These are phyloP conservation scores for Hoplostethus mediterraneus DNA, from an alignment of 2,797 vertebrate species.

Conservation along the genomic window DNA sequence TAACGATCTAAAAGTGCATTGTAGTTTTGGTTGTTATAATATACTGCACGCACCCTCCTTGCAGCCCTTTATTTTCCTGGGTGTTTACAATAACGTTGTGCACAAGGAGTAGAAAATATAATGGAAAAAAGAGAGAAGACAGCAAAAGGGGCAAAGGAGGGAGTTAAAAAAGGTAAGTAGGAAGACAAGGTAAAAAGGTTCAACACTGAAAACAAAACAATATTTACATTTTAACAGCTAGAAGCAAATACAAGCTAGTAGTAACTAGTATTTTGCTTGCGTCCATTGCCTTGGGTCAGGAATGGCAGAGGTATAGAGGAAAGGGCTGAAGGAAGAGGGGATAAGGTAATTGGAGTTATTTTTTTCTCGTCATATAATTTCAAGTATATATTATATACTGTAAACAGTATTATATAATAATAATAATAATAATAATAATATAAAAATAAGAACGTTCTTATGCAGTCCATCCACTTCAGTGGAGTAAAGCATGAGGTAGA, in stretches of 20 bases:
- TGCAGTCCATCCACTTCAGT: constrained; percentile 55
- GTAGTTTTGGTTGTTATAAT: constrained; percentile 40
- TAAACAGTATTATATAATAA: constrained; percentile 72
- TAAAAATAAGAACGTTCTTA: constrained; percentile 64
- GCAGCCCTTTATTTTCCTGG: constrained; percentile 27
- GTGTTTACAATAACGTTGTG: constrained; percentile 54
- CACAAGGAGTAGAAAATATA: constrained; percentile 55
- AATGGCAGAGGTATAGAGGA: neutral
- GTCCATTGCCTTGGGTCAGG: constrained; percentile 47
- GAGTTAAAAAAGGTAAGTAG: constrained; percentile 65
- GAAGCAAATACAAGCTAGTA: constrained; percentile 71
- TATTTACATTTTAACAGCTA: constrained; percentile 74
- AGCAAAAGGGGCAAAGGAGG: neutral
- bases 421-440: constrained; percentile 42
- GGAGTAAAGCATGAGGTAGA: constrained; percentile 66
- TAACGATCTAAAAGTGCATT: constrained; percentile 37
- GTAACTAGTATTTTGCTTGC: constrained; percentile 67
- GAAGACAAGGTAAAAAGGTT: constrained; percentile 58
- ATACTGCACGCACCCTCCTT: constrained; percentile 42
- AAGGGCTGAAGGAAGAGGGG: constrained; percentile 24
- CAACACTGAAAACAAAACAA: constrained; percentile 52
- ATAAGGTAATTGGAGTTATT: constrained; percentile 27
- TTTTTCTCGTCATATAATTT: constrained; percentile 74
- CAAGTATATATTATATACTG: constrained; percentile 69
- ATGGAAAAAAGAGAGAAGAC: constrained; percentile 46